Conservation (phyloP, 1,140 invertebrate species). For the Lepidurus couesii region DNA sequence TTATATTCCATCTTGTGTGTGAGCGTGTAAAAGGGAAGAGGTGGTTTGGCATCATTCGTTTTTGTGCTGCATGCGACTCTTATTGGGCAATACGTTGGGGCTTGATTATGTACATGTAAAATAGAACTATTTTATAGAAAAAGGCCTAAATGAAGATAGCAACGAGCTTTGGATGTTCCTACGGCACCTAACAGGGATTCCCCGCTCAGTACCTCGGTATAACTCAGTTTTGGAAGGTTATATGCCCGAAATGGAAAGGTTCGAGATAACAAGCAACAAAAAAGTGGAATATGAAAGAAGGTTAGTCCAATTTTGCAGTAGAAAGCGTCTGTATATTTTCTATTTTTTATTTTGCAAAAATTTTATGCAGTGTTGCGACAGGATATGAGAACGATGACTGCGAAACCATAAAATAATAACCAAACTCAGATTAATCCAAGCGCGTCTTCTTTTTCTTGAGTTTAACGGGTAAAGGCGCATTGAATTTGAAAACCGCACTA, state of each 20-base stretch:
- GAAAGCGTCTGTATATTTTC: too few relatives aligned
- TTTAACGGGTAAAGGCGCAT: conserved; percentile 61
- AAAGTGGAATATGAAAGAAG: too few relatives aligned
- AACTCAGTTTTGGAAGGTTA: too few relatives aligned
- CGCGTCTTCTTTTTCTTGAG: conserved; percentile 63
- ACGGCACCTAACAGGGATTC: too few relatives aligned
- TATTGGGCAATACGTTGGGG: conserved; percentile 17
- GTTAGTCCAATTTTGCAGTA: too few relatives aligned
- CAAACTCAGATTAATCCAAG: conserved; percentile 32
- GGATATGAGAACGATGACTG: not conserved
- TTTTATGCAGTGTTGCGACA: not conserved
- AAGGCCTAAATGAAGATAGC: not conserved
- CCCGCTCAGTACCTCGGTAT: too few relatives aligned
- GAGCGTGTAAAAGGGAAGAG: conserved; percentile 9
- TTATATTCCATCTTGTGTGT: conserved; percentile 15
- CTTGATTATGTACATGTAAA: conserved; percentile 7
- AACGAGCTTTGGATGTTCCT: too few relatives aligned
- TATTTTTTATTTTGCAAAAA: too few relatives aligned
- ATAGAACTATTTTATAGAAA: conserved; percentile 21
- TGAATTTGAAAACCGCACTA: conserved; percentile 76
- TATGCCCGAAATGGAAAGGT: too few relatives aligned
- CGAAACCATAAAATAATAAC: not conserved
- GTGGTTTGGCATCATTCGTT: not conserved
- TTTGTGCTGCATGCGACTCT: conserved; percentile 1
- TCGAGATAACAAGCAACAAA: too few relatives aligned